These are phyloP conservation scores for Acrocephalus scirpaceus DNA, from an alignment of 2,797 vertebrate genomes.

Conservation along the genomic window DNA sequence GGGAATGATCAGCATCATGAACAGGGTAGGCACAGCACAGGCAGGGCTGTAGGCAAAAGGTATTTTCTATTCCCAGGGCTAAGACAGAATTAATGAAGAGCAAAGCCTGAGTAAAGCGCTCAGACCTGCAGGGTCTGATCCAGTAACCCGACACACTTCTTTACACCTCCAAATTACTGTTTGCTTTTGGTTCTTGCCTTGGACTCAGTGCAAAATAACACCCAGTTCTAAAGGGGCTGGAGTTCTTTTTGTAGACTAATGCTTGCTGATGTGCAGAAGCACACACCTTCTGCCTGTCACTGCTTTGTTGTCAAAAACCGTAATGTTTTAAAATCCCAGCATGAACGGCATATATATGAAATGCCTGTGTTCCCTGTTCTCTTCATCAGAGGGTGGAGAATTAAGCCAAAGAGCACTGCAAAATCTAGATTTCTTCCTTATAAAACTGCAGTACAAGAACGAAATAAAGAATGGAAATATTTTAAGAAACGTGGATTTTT, in stretches of 20 bases:
- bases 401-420: background rate
- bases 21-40: background rate
- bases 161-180: background rate
- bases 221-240: background rate
- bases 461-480: background rate
- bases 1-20: background rate
- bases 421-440: background rate
- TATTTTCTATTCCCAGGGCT: background rate
- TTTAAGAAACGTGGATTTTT: background rate
- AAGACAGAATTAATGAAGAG: background rate
- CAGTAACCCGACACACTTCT: rapidly evolving
- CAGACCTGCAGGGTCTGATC: background rate
- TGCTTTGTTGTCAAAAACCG: background rate
- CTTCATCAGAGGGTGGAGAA: background rate
- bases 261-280: background rate
- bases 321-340: background rate
- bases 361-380: background rate
- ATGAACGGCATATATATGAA: background rate
- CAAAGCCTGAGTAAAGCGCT: background rate
- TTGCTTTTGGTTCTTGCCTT: background rate
- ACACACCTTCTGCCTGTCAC: background rate
- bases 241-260: background rate
- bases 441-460: background rate
- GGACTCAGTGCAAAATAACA: background rate
- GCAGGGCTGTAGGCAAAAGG: background rate